phyloP scores from a whole-genome alignment of 2,888 invertebrate species.

The Perizoma flavofasciatum region DNA sequence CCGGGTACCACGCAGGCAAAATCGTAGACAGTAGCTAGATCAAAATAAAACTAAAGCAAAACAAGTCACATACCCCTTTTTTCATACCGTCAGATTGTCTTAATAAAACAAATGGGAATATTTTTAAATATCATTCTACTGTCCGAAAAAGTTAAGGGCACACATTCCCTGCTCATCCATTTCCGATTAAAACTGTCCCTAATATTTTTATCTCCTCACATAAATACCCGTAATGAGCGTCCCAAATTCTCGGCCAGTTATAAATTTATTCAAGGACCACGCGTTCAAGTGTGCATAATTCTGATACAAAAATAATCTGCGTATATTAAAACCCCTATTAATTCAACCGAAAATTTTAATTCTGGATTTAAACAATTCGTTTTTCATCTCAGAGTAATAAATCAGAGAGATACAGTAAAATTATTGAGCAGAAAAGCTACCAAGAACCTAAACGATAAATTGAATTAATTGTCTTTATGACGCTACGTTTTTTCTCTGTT shows the following conservation, averaged over 20 bases:
- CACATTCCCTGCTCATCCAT: constrained; percentile 70
- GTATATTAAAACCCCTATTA: constrained; percentile 72
- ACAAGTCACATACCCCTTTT: too few relatives aligned
- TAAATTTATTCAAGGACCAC: constrained; percentile 77
- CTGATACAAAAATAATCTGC: constrained; percentile 82
- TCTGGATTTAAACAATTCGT: constrained; percentile 30
- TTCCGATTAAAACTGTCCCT: constrained; percentile 81
- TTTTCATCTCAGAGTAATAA: constrained; percentile 16
- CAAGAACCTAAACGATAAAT: too few relatives aligned
- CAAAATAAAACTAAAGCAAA: too few relatives aligned
- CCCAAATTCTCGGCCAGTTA: constrained; percentile 74
- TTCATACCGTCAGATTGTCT: too few relatives aligned
- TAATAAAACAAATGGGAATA: constrained; percentile 12
- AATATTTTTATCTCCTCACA: constrained; percentile 83
- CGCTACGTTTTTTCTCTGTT: too few relatives aligned
- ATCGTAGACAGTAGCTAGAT: too few relatives aligned
- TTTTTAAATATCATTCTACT: constrained; percentile 43
- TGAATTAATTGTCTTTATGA: too few relatives aligned
- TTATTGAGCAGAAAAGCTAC: too few relatives aligned
- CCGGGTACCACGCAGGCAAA: too few relatives aligned
- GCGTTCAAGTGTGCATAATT: constrained; percentile 80
- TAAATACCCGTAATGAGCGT: constrained; percentile 82
- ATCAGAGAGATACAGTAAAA: neutral
- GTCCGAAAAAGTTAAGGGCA: constrained; percentile 43
- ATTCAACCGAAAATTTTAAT: constrained; percentile 53